phyloP scores from a whole-genome alignment of 2,113 vertebrate species.

The Bujurquina vittata region DNA sequence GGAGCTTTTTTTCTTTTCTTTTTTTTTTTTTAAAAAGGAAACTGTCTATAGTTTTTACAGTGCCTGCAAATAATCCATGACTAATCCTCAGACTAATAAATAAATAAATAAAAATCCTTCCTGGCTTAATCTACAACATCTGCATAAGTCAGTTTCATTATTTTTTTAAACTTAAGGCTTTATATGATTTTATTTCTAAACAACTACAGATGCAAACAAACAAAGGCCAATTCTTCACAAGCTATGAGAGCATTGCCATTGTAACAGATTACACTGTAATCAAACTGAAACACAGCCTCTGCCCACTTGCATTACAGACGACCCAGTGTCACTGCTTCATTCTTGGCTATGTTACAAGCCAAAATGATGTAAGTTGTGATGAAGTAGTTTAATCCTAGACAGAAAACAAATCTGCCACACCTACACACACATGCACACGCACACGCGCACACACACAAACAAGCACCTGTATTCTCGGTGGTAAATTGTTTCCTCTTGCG shows the following conservation, averaged over 20 bases:
- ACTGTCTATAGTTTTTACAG: constrained; percentile 10
- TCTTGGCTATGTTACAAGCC: neutral
- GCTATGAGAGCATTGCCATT: neutral
- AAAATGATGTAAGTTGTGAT: constrained; percentile 27
- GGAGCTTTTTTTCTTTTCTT: too few species aligned
- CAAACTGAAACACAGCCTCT: neutral
- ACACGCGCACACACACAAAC: too few species aligned
- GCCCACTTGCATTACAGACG: neutral
- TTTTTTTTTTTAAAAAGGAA: neutral
- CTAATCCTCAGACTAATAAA: constrained; percentile 42
- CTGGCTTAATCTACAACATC: constrained; percentile 56
- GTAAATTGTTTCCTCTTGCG: constrained; percentile 71
- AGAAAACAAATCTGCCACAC: constrained; percentile 2
- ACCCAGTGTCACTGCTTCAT: neutral
- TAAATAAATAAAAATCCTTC: constrained; percentile 12
- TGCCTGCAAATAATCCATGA: constrained; percentile 46
- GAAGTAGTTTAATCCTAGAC: neutral
- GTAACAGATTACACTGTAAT: neutral
- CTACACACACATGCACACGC: too few species aligned
- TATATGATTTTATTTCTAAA: neutral
- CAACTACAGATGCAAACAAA: neutral
- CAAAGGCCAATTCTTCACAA: neutral
- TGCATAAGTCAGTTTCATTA: neutral
- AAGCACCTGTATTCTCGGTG: constrained; percentile 46
- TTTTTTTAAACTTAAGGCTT: neutral